Base-by-base conservation (phyloP, 2,113 vertebrate genomes). In the Morone chrysops region DNA sequence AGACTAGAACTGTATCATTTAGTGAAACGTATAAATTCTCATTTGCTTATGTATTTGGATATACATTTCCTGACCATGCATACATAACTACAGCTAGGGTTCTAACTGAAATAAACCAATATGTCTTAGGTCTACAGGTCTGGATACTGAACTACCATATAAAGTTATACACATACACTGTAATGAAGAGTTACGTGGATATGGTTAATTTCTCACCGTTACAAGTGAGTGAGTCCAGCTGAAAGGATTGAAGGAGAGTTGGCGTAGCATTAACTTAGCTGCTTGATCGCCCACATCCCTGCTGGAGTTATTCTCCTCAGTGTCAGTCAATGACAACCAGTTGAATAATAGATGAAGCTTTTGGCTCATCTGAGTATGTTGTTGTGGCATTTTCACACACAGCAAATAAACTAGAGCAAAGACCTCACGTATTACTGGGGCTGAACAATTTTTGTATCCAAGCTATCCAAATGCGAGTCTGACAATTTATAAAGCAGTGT, bases 341-440 rank as follows among this genome's bases (percentile, higher is more conserved):
- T 51, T 93, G 70, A 91, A 93, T 94, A 86, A 93, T 92, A 45
- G 61, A 93, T 89, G 41, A 53, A 66, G 75, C 18, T 79, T 78
- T 82, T 80, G 80, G 54, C 76, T 86, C 84, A 53, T 82, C 72
- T 11, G 62, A 67, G 56, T 65, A 22, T 85, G 83, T 81, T 88
- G 80, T 67, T 84, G 68, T 83, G 65, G 54, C 70, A 71, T 41
- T 70, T 82, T 81, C 31, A 73, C 75, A 78, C 60, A 8, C 48
- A 60, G 69, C 31, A 70, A 74, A 83, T 70, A 81, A 53, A 20
- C 47, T 16, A 66, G 54, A 61, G 25, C 9, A 40, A 75, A 66
- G 25, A 60, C 11, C 7, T 59, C 7, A 1, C 67, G 53, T 18
- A 13, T 50, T 54, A 43, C 31, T 25, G 18, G 18, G 20, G 51